phyloP scores from a whole-genome alignment of 64 coral and sea anemone genomes.

The Montipora sp. region DNA sequence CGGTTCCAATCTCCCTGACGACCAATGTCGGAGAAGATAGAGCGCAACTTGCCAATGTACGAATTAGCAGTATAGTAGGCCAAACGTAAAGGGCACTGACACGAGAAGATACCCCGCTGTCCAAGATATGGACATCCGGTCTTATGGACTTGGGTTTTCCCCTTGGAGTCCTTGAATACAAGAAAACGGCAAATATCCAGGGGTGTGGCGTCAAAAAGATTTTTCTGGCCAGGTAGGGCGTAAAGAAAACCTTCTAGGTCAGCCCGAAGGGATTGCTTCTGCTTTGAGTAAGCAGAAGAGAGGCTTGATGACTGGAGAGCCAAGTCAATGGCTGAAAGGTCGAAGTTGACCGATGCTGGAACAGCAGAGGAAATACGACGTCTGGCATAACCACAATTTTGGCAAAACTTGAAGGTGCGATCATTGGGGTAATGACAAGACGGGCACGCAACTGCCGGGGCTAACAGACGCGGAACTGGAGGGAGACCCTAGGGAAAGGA shows the following conservation, averaged over 20 bases:
- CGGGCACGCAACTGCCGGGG: conserved; percentile 50
- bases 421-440: conserved; percentile 59
- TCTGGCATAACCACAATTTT: conserved; percentile 57
- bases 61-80: conserved; percentile 48
- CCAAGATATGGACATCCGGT: no score
- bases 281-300: conserved; percentile 36
- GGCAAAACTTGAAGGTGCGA: conserved; percentile 47
- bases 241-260: conserved; percentile 36
- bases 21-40: conserved; percentile 25
- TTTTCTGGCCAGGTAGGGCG: conserved; percentile 24
- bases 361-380: neutral
- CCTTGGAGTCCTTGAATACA: neutral
- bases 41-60: conserved; percentile 59
- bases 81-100: neutral
- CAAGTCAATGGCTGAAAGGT: conserved; percentile 34
- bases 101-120: no score
- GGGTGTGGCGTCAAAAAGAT: conserved; percentile 30
- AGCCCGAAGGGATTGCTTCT: conserved; percentile 30
- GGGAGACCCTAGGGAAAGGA: no score
- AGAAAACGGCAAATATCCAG: conserved; percentile 64
- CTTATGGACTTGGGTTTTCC: no score
- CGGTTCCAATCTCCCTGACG: conserved; percentile 23
- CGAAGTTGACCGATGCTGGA: neutral
- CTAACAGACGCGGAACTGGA: neutral
- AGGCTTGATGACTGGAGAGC: neutral